Percentiles rank a stretch among this genome's conserved stretches.
These are phyloP conservation scores for Ctenicera cuprea DNA, from an alignment of 2,888 invertebrate genomes.

Conservation along the genomic window DNA sequence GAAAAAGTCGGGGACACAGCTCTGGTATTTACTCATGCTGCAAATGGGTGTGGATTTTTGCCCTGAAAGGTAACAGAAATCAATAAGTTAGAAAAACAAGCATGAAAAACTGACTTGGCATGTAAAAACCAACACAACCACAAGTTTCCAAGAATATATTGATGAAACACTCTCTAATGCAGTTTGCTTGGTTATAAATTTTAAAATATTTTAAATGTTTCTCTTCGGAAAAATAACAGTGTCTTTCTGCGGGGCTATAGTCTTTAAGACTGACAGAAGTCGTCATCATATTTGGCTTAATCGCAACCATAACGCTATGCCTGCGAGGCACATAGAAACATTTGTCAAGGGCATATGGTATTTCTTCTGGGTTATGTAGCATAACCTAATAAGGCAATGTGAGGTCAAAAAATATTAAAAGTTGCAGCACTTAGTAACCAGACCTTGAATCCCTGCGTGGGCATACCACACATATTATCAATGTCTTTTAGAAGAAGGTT, in stretches of 20 bases:
- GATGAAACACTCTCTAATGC: constrained; percentile 83
- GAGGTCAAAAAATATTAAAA: too few relatives aligned
- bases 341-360: constrained; percentile 80
- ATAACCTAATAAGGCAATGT: constrained; percentile 75
- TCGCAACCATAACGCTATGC: constrained; percentile 82
- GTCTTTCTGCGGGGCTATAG: constrained; percentile 80
- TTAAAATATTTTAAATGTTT: constrained; percentile 79
- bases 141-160: constrained; percentile 80
- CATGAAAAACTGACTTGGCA: constrained; percentile 76
- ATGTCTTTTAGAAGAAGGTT: too few relatives aligned
- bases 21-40: too few relatives aligned
- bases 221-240: constrained; percentile 82
- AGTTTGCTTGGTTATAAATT: constrained; percentile 84
- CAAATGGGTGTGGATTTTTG: constrained; percentile 25
- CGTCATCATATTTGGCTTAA: constrained; percentile 86
- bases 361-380: constrained; percentile 81
- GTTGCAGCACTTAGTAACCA: too few relatives aligned
- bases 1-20: too few relatives aligned
- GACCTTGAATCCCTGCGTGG: too few relatives aligned
- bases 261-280: constrained; percentile 80
- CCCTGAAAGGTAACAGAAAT: constrained; percentile 18
- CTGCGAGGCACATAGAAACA: constrained; percentile 82
- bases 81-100: neutral
- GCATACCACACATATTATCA: too few relatives aligned
- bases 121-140: constrained; percentile 82